A percentile compares a stretch with the other conserved stretches of the same genome.
Evolutionary conservation across 2,888 invertebrate genomes (phyloP).

Genomic region (Augiades crinisus): DNA sequence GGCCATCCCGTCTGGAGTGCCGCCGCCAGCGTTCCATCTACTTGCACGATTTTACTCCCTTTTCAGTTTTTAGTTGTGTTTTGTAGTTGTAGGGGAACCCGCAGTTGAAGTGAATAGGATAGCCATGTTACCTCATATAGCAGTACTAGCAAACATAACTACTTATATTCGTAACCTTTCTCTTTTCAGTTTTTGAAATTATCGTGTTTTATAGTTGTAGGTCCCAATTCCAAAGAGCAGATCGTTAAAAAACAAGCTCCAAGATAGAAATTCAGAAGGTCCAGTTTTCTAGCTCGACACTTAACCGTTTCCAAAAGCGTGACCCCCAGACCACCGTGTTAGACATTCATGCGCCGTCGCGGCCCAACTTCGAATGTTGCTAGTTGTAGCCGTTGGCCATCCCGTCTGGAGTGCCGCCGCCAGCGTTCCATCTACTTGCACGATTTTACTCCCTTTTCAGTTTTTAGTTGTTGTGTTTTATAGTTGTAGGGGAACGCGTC

Average conservation of each 20-base stretch:
- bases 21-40: constrained; percentile 1
- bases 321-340: neutral
- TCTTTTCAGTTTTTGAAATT: no score
- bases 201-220: no score
- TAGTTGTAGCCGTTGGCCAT: constrained; percentile 12
- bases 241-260: no score
- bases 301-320: neutral
- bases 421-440: neutral
- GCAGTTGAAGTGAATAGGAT: no score
- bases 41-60: neutral
- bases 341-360: neutral
- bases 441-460: neutral
- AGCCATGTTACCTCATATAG: no score
- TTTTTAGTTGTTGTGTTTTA: no score
- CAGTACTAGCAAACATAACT: no score
- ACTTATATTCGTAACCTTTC: no score
- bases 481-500: no score
- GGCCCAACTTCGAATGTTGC: constrained; percentile 2
- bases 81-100: no score
- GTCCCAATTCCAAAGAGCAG: no score
- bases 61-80: neutral
- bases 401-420: constrained; percentile 8
- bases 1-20: constrained; percentile 10
- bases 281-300: no score
- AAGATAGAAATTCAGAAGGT: neutral